Base-by-base conservation (phyloP, 2,888 invertebrate species). In the Rugalucina vietnamica region DNA sequence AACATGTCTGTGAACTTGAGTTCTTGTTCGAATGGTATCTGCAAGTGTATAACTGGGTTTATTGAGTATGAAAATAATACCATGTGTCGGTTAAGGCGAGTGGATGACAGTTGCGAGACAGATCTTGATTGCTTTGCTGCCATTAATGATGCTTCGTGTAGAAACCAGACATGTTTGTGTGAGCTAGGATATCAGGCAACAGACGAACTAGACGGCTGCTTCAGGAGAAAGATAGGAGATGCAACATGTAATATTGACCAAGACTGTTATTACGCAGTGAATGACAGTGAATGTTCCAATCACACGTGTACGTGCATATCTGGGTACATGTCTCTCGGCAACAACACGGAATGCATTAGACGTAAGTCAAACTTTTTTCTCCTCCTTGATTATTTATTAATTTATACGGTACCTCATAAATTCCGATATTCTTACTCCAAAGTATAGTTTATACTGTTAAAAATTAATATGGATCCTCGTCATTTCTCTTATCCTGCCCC, bases 201-300 rank as follows among this genome's bases (percentile, higher is more conserved):
- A 4, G 54, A 60, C 37, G 34, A 34, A 5, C 27, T 34, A 27
- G 32, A 70, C 12, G 32, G 43, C 5, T 87, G 87, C 39, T 32
- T 50, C 3, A 54, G 65, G 32, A 76, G 91, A 60, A 82, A 82
- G 73, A 88, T 91, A 21, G 89, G 88, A 3, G 88, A 88, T 76
- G 75, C 69, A 12, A 89, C 81, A 0, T 91, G 91, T 79, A 12
- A 24, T 8, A 18, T 60, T n/a, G 83, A 90, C 37, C 12, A 69
- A 12, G 90, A 90, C 79, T 90, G 90, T 72, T 39, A 21, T 34
- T 82, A 78, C 24, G 88, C 87, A 27, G 88, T 90, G 10, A 60
- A 49, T 29, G 36, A 88, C 27, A 89, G 89, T 32, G 49, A 78
- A 71, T 90, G 90, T 76, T 69, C 57, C 10, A 81, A 81, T 32